These are phyloP conservation scores for Tribolium madens DNA, from an alignment of 1,140 invertebrate species.

Conservation along the genomic window DNA sequence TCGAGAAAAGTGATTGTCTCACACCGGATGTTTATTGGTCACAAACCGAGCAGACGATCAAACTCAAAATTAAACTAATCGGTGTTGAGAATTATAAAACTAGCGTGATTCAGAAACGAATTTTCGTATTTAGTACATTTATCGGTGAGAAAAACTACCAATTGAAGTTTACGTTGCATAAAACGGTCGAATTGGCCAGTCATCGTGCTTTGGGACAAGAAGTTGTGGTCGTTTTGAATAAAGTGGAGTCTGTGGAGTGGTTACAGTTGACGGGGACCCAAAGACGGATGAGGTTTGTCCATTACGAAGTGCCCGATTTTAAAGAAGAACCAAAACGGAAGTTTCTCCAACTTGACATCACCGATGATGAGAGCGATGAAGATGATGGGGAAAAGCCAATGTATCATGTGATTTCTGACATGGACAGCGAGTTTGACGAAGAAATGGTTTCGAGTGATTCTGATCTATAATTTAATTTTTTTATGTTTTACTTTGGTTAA, in stretches of 20 bases:
- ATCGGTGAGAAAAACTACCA: constrained; percentile 54
- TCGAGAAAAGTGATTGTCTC: constrained; percentile 43
- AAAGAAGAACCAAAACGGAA: constrained; percentile 42
- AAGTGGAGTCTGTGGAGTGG: constrained; percentile 54
- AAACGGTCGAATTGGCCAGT: constrained; percentile 44
- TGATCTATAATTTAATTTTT: constrained; percentile 4
- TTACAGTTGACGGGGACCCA: constrained; percentile 47
- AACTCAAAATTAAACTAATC: constrained; percentile 53
- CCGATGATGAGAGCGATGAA: constrained; percentile 48
- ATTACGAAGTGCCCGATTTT: constrained; percentile 51
- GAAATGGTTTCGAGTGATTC: not conserved
- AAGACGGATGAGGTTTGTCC: constrained; percentile 52
- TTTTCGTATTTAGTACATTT: constrained; percentile 53
- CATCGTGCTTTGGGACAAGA: constrained; percentile 52
- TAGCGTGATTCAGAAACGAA: constrained; percentile 48
- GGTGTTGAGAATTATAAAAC: constrained; percentile 50
- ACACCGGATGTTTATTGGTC: constrained; percentile 58
- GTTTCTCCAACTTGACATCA: constrained; percentile 46
- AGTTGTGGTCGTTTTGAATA: constrained; percentile 54
- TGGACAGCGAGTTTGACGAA: constrained; percentile 55
- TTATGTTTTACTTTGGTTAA: not conserved
- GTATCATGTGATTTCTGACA: constrained; percentile 53
- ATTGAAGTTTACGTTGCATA: constrained; percentile 55
- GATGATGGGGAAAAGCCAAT: constrained; percentile 42
- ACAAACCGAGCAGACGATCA: constrained; percentile 53